Percentiles rank a stretch among this genome's conserved stretches.
These are phyloP conservation scores for Scolanthus callimorphus DNA, from an alignment of 92 coral and sea anemone genomes.

Conservation along the genomic window DNA sequence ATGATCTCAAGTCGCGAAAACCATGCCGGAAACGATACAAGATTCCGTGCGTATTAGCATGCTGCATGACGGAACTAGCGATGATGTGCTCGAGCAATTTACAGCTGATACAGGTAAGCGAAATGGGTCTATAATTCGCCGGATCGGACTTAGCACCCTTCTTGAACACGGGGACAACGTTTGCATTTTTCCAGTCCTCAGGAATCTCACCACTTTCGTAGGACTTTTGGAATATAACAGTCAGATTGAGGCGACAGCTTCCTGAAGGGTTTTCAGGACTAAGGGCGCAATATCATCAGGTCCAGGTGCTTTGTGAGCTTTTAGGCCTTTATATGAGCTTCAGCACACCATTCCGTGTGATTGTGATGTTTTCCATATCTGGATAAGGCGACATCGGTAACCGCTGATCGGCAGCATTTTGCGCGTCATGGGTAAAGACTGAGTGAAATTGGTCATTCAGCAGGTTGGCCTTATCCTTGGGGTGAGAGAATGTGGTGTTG, in stretches of 20 bases:
- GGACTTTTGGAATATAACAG: too few relatives aligned
- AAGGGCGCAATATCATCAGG: constrained; percentile 13
- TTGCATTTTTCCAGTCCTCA: too few relatives aligned
- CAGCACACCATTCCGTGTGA: too few relatives aligned
- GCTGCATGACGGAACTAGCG: constrained; percentile 9
- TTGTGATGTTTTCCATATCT: constrained; percentile 7
- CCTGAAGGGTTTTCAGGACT: constrained; percentile 15
- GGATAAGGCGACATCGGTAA: constrained; percentile 12
- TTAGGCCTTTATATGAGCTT: too few relatives aligned
- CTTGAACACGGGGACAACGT: constrained; percentile 2
- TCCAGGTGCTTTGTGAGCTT: constrained; percentile 11
- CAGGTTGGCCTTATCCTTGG: constrained; percentile 12
- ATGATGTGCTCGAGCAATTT: constrained; percentile 30
- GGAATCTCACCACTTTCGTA: too few relatives aligned
- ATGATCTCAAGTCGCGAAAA: too few relatives aligned
- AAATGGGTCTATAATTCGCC: too few relatives aligned
- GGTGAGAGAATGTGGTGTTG: constrained; percentile 12
- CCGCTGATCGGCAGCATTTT: background rate
- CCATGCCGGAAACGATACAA: too few relatives aligned
- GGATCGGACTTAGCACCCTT: background rate
- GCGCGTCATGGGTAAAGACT: constrained; percentile 22
- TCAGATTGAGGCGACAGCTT: constrained; percentile 12
- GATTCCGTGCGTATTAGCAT: too few relatives aligned
- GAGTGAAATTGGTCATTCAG: constrained; percentile 32
- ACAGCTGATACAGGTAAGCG: too few relatives aligned